phyloP scores from a whole-genome alignment of 1,140 invertebrate genomes.

The Drosophila eugracilis region DNA sequence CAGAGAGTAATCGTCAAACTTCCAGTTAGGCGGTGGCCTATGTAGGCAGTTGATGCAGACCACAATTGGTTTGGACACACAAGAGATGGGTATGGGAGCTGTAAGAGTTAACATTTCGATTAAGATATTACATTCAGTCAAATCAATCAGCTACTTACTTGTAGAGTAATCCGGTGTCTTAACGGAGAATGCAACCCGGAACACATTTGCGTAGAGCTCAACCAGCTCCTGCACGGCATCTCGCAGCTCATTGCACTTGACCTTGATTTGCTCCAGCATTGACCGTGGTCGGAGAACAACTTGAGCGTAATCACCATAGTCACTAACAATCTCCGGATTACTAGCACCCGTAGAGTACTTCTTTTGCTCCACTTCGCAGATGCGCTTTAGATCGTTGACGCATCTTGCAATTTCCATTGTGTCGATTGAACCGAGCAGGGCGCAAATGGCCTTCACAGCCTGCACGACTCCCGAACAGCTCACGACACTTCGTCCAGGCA shows the following conservation, averaged over 20 bases:
- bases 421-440: conserved; percentile 94
- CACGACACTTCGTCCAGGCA: conserved; percentile 85
- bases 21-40: conserved; percentile 91
- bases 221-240: conserved; percentile 91
- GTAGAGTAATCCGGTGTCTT: conserved; percentile 72
- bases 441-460: conserved; percentile 96
- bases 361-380: conserved; percentile 85
- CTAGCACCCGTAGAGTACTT: conserved; percentile 61
- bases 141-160: conserved; percentile 59
- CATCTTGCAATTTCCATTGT: conserved; percentile 93
- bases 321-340: conserved; percentile 85
- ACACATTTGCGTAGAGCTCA: conserved; percentile 92
- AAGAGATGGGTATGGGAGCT: conserved; percentile 89
- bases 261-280: conserved; percentile 86
- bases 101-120: conserved; percentile 23
- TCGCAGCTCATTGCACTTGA: conserved; percentile 89
- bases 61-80: conserved; percentile 91
- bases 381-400: conserved; percentile 89
- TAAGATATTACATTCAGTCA: too few relatives aligned
- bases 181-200: conserved; percentile 91
- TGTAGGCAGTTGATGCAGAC: conserved; percentile 94
- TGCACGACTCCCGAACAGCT: conserved; percentile 89
- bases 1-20: conserved; percentile 93
- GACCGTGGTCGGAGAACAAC: conserved; percentile 86
- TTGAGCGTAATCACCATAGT: conserved; percentile 88